Evolutionary conservation across 2,888 invertebrate genomes (phyloP).

Genomic region (Antheraea yamamai): DNA sequence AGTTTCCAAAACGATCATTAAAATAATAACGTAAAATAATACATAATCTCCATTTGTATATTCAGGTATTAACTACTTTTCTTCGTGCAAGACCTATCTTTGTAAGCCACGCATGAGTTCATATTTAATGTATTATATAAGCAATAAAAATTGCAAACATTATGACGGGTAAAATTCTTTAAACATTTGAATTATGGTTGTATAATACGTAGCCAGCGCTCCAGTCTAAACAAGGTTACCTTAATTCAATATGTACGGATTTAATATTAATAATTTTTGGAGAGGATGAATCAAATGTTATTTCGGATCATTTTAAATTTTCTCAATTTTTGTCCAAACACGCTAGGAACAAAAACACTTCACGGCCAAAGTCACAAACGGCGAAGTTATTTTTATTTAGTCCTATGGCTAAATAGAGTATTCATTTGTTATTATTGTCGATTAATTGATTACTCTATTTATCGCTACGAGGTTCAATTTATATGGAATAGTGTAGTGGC

Average conservation of each 20-base stretch:
- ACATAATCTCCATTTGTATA: constrained; percentile 40
- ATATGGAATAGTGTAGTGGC: too few species aligned
- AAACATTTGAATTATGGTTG: constrained; percentile 14
- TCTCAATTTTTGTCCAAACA: too few species aligned
- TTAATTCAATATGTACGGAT: background rate
- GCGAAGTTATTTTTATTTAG: too few species aligned
- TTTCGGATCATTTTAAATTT: background rate
- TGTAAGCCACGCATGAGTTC: constrained; percentile 6
- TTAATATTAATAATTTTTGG: constrained; percentile 1
- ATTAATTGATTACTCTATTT: too few species aligned
- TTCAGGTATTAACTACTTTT: constrained; percentile 49
- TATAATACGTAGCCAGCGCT: constrained; percentile 13
- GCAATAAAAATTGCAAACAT: constrained; percentile 20
- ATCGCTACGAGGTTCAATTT: too few species aligned
- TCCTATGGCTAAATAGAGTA: too few species aligned
- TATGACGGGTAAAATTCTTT: constrained; percentile 13
- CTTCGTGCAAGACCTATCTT: constrained; percentile 15
- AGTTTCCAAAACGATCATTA: constrained; percentile 58
- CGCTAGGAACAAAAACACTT: too few species aligned
- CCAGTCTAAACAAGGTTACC: constrained; percentile 7
- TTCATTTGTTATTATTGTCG: too few species aligned
- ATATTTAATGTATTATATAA: constrained; percentile 18
- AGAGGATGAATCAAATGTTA: background rate
- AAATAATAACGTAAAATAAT: constrained; percentile 58
- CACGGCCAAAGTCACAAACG: too few species aligned